Conservation (phyloP, 2,888 invertebrate species). For the Aphodius granarius region DNA sequence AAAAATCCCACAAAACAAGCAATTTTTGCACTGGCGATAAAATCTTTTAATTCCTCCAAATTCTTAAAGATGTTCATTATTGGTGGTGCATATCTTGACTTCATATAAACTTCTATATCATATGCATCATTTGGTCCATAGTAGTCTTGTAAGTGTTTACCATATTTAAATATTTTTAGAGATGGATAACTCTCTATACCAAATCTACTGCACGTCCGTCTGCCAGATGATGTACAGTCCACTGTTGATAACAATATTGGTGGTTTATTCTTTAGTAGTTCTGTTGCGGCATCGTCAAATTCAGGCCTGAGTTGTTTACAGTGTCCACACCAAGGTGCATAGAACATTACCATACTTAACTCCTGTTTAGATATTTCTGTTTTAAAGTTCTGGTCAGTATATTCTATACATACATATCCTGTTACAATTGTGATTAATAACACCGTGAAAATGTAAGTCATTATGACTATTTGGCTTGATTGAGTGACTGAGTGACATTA, state of each 20-base stretch:
- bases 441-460: background rate
- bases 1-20: slow-evolving; percentile 78
- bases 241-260: slow-evolving; percentile 86
- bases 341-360: slow-evolving; percentile 75
- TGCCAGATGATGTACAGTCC: slow-evolving; percentile 86
- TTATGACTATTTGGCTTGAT: too few species aligned
- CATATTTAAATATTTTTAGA: slow-evolving; percentile 86
- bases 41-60: slow-evolving; percentile 65
- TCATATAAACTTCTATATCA: slow-evolving; percentile 75
- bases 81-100: slow-evolving; percentile 88
- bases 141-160: slow-evolving; percentile 82
- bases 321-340: slow-evolving; percentile 92
- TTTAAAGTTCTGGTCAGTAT: background rate
- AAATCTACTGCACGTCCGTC: slow-evolving; percentile 78
- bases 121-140: slow-evolving; percentile 81
- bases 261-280: slow-evolving; percentile 77
- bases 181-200: slow-evolving; percentile 93
- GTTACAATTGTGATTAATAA: background rate
- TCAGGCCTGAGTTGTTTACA: slow-evolving; percentile 87
- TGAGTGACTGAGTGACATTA: background rate
- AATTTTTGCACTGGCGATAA: background rate
- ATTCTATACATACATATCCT: background rate
- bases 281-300: slow-evolving; percentile 80
- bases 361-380: background rate
- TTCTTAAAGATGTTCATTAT: slow-evolving; percentile 77